Conservation (phyloP, 2,888 invertebrate genomes). For the Chydorus sphaericus region DNA sequence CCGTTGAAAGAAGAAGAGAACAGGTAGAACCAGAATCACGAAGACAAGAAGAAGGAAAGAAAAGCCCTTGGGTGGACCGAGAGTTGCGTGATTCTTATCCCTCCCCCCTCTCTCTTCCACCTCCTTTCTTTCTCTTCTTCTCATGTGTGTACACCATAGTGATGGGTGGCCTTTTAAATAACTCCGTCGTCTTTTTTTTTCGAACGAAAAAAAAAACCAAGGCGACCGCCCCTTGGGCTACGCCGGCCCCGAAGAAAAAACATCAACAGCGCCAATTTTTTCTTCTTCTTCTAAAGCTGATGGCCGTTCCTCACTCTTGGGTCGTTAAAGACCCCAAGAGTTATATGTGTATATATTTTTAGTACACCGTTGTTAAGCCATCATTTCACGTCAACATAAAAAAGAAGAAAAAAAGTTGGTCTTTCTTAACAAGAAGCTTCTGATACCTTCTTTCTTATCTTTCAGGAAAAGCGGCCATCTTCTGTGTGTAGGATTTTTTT, state of each 20-base stretch:
- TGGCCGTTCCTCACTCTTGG: background rate
- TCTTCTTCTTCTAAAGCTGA: background rate
- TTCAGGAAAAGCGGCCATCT: too few relatives aligned
- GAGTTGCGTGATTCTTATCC: constrained; percentile 7
- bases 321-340: background rate
- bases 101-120: background rate
- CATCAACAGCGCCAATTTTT: background rate
- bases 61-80: background rate
- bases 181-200: background rate
- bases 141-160: background rate
- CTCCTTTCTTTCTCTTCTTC: background rate
- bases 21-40: background rate
- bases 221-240: background rate
- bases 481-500: too few relatives aligned
- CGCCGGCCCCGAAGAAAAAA: background rate
- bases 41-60: background rate
- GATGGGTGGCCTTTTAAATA: too few relatives aligned
- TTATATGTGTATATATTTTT: background rate
- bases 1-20: background rate
- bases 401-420: too few relatives aligned
- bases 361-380: too few relatives aligned
- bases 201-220: background rate
- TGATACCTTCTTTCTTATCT: too few relatives aligned
- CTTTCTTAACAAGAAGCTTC: too few relatives aligned
- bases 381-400: too few relatives aligned